Base-by-base conservation (phyloP, 2,888 invertebrate genomes). In the Philereme transversata region DNA sequence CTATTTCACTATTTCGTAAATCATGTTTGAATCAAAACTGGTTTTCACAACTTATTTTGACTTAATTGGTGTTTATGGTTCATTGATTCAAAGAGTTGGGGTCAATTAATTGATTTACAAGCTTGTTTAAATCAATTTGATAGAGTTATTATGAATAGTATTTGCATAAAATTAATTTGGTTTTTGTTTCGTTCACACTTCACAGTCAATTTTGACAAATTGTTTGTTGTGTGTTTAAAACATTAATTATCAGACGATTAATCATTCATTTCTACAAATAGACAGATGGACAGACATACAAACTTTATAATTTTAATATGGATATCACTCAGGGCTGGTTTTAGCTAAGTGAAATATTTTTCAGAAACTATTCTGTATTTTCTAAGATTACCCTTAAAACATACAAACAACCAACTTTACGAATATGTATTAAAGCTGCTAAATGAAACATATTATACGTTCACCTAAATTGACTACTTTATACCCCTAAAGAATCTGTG, bases 61-160 rank as follows among this genome's bases (percentile, higher is more conserved):
- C 36, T 53, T 53, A 52, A 40, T 51, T 55, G 57, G 38, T 55
- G 35, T 49, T 55, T 59, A 52, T 49, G 52, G 55, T 52, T 63
- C 59, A 59, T 59, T 59, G 45, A 59, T 10, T 59, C 34, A 10
- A 55, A 46, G 58, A 38, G 55, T 59, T 59, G 41, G 62, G 62
- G 62, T 63, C 48, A 51, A 58, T 55, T 49, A 52, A 63, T 63
- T 63, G 62, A 63, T 63, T 63, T 59, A 63, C 45, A 46, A 54
- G 55, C 56, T 52, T 56, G 40, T 63, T 36, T 59, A 56, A 59
- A 59, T 36, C 58, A 56, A 63, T 63, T 59, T 11, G 56, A 50
- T 46, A 56, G 11, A 56, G 62, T 41, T 55, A 59, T 56, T 56
- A 63, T 9, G 52, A 49, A 10, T n/a, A 46, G 59, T 46, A 63